Base-by-base conservation (phyloP, 2,113 vertebrate species). In the Nothoprocta perdicaria region DNA sequence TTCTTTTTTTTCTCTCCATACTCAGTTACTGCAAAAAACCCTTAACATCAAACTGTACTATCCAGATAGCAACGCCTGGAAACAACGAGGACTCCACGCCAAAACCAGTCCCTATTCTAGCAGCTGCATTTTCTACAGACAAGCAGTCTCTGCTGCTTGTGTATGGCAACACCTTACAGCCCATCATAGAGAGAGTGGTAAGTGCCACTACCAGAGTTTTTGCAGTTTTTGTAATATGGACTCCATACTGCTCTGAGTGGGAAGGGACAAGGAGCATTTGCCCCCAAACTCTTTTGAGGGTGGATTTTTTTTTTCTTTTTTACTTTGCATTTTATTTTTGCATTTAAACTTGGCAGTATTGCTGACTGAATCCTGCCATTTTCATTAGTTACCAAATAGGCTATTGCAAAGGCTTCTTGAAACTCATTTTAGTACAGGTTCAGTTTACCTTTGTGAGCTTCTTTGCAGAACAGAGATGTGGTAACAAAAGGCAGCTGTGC, bases 1-100 rank as follows among this genome's bases (percentile, higher is more conserved):
- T 67, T 26, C 26, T 41, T 55, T 40, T 46, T 58, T 84, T 33
- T 6, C 24, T 14, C 50, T 24, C 26, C 14, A 7, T 14, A 14
- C 26, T 11, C 94, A 99, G 99, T 79, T 98, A 98, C 38, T 99
- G 99, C 96, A 99, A 99, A 98, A 99, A 99, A 87, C 99, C 99
- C 21, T 91, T 99, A 95, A 98, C 98, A 45, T 98, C 99, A 46
- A 98, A 97, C 60, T 99, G 98, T 96, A 98, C 98, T 55, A 96
- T 99, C 95, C 99, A 99, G 97, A 98, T 99, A 97, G 98, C 98
- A 10, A 98, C 98, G 31, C 98, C 98, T 75, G 98, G 98, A 90
- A 94, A 95, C 76, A 74, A 95, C 57, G 98, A 94, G 35, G 98
- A 98, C 80, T 97, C 98, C 35, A 98, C 98, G 9, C 97, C 97